Conservation (phyloP, 2,888 invertebrate genomes). For the Ophonus ardosiacus region DNA sequence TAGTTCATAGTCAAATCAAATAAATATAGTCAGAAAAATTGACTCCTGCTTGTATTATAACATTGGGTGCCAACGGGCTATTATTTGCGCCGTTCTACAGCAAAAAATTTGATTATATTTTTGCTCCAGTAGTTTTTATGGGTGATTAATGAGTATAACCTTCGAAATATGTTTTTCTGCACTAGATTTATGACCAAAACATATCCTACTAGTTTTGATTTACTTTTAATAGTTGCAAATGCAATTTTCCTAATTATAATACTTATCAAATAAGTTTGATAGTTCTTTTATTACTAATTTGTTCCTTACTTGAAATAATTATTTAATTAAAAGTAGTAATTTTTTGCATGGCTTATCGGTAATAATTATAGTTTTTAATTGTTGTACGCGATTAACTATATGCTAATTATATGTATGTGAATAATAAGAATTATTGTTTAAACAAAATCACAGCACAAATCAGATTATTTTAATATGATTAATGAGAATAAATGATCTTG, state of each 20-base stretch:
- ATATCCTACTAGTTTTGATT: neutral
- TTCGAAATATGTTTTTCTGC: neutral
- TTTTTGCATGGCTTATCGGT: slow-evolving; percentile 40
- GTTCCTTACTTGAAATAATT: slow-evolving; percentile 37
- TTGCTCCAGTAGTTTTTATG: neutral
- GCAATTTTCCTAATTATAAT: slow-evolving; percentile 8
- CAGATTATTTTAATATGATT: neutral
- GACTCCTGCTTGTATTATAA: too few species aligned
- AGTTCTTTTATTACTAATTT: slow-evolving; percentile 31
- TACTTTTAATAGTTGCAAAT: slow-evolving; percentile 3
- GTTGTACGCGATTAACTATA: slow-evolving; percentile 15
- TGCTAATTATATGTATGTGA: slow-evolving; percentile 6
- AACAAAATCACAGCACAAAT: neutral
- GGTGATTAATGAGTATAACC: neutral
- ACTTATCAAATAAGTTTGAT: slow-evolving; percentile 12
- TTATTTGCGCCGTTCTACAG: too few species aligned
- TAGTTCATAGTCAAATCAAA: too few species aligned
- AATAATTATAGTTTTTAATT: slow-evolving; percentile 50
- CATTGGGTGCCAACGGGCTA: too few species aligned
- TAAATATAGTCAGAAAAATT: too few species aligned
- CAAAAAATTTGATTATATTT: too few species aligned
- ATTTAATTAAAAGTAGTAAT: slow-evolving; percentile 30
- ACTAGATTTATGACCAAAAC: neutral
- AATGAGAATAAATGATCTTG: neutral
- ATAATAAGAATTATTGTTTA: neutral